These are phyloP conservation scores for Pantelozetes paolii DNA, from an alignment of 2,888 invertebrate genomes.

Conservation along the genomic window DNA sequence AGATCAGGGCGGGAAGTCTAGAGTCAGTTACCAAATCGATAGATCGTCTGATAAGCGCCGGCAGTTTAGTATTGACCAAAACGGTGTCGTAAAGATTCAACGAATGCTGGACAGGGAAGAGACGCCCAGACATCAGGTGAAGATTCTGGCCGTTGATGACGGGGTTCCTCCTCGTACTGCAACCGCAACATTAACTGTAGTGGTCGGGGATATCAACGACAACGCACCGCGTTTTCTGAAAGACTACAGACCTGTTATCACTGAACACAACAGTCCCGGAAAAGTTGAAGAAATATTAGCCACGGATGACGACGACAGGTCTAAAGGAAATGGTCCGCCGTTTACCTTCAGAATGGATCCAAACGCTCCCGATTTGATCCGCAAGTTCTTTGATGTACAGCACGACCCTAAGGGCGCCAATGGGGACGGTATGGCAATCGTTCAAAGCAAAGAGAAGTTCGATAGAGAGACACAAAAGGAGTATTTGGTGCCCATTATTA, in stretches of 20 bases:
- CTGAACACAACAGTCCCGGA: conserved; percentile 84
- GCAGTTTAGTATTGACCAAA: conserved; percentile 89
- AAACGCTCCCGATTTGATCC: conserved; percentile 85
- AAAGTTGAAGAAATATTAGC: conserved; percentile 89
- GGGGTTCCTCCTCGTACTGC: conserved; percentile 89
- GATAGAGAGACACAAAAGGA: conserved; percentile 94
- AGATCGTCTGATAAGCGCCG: conserved; percentile 84
- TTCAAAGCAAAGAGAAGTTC: conserved; percentile 86
- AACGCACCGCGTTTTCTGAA: conserved; percentile 83
- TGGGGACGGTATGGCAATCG: conserved; percentile 94
- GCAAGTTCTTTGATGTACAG: conserved; percentile 90
- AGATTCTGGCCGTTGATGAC: conserved; percentile 90
- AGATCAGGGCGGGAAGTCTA: conserved; percentile 65
- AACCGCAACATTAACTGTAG: conserved; percentile 85
- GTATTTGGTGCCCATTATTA: conserved; percentile 92
- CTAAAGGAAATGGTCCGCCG: conserved; percentile 93
- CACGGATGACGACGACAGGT: conserved; percentile 87
- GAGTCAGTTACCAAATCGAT: conserved; percentile 71
- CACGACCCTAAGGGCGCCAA: conserved; percentile 96
- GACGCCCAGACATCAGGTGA: conserved; percentile 89
- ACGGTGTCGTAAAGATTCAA: conserved; percentile 91
- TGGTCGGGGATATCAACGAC: conserved; percentile 91
- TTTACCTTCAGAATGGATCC: conserved; percentile 90
- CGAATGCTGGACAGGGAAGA: conserved; percentile 87
- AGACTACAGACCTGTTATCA: conserved; percentile 84